A percentile compares a stretch with the other conserved stretches of the same genome.
phyloP scores from a whole-genome alignment of 2,113 vertebrate species.

The Pelvicachromis taeniatus region DNA sequence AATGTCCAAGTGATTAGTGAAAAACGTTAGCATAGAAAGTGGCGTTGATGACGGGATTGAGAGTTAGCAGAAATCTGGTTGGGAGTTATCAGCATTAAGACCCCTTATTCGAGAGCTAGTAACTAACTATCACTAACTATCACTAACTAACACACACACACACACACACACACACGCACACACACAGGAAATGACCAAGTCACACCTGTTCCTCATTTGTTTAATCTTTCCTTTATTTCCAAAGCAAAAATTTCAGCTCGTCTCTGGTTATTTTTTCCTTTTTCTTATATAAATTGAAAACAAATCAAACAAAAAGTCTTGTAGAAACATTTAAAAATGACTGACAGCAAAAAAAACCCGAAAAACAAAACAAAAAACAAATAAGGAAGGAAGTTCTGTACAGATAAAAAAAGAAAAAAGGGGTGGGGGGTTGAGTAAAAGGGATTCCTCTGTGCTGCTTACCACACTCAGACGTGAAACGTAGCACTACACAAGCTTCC shows the following conservation, averaged over 20 bases:
- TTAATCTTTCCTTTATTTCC: constrained; percentile 24
- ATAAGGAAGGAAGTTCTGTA: constrained; percentile 16
- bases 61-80: neutral
- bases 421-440: neutral
- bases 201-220: neutral
- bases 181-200: neutral
- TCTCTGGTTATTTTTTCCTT: neutral
- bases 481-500: constrained; percentile 5
- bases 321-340: constrained; percentile 56
- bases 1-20: neutral
- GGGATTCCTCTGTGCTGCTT: neutral
- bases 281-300: constrained; percentile 47
- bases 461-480: neutral
- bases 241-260: constrained; percentile 29
- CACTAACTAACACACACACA: neutral
- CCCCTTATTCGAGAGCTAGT: neutral
- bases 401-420: neutral
- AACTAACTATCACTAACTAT: neutral
- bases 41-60: neutral
- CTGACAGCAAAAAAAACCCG: neutral
- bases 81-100: neutral
- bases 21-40: neutral
- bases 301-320: neutral
- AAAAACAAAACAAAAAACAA: neutral
- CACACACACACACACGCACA: too few species aligned